These are phyloP conservation scores for Sciurus niger DNA, from an alignment of 2,113 vertebrate species.

Conservation along the genomic window DNA sequence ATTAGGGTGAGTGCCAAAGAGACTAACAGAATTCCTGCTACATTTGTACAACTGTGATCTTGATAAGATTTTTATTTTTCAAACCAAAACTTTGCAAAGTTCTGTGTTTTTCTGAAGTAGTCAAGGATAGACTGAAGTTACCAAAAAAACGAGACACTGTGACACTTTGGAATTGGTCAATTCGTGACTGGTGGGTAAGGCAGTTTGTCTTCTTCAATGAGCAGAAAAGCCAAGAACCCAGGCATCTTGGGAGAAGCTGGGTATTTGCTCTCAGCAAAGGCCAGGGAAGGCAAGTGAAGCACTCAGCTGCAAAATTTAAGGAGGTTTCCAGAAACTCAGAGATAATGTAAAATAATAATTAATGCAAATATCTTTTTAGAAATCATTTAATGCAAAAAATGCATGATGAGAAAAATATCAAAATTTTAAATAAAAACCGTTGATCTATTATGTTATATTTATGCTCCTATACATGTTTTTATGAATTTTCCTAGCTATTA, in stretches of 20 bases:
- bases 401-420: neutral
- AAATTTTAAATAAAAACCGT: neutral
- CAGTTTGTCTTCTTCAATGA: neutral
- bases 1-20: neutral
- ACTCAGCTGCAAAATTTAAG: neutral
- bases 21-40: neutral
- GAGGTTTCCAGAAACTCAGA: neutral
- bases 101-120: neutral
- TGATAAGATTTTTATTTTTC: neutral
- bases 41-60: neutral
- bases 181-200: neutral
- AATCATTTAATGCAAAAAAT: constrained; percentile 31
- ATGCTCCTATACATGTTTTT: neutral
- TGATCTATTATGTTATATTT: neutral
- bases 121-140: neutral
- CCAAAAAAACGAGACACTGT: neutral
- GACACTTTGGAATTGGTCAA: neutral
- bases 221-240: neutral
- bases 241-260: neutral
- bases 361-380: neutral
- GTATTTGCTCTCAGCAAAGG: neutral
- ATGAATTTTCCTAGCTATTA: neutral
- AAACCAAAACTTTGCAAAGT: neutral
- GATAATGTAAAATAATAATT: neutral
- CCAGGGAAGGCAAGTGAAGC: neutral